Conservation (phyloP, 2,888 invertebrate genomes). For the Eupsilia transversa region DNA sequence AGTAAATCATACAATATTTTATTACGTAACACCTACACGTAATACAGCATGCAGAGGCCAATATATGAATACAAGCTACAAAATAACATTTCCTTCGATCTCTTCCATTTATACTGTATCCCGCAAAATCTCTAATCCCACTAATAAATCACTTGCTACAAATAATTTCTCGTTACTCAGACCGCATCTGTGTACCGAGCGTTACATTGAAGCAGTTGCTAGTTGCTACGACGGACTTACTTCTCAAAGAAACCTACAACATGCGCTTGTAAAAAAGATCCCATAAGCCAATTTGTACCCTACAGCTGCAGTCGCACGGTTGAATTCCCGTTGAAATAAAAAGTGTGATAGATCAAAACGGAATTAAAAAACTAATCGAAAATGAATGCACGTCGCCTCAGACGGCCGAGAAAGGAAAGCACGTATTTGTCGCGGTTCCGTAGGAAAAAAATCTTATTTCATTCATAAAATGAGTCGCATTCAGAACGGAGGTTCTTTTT, state of each 20-base stretch:
- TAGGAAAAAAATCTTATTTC: conserved; percentile 88
- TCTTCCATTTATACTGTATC: conserved; percentile 46
- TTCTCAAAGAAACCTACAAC: conserved; percentile 78
- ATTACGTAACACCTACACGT: not conserved
- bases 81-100: conserved; percentile 44
- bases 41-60: not conserved
- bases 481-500: conserved; percentile 80
- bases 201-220: conserved; percentile 76
- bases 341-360: conserved; percentile 74
- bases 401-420: conserved; percentile 87
- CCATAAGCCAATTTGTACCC: conserved; percentile 59
- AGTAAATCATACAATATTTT: conserved; percentile 31
- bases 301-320: conserved; percentile 49
- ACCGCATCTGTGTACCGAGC: conserved; percentile 83
- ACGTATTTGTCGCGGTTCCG: conserved; percentile 89
- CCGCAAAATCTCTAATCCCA: conserved; percentile 65
- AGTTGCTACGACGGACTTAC: conserved; percentile 74
- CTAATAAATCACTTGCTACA: conserved; percentile 73
- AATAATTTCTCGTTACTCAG: conserved; percentile 83
- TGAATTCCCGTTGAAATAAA: conserved; percentile 46
- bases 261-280: conserved; percentile 68
- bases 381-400: conserved; percentile 88
- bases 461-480: conserved; percentile 90
- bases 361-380: conserved; percentile 79
- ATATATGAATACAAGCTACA: conserved; percentile 32